A percentile compares a stretch with the other conserved stretches of the same genome.
Evolutionary conservation across 1,140 invertebrate species (phyloP).

Genomic region (Sitobion miscanthi): DNA sequence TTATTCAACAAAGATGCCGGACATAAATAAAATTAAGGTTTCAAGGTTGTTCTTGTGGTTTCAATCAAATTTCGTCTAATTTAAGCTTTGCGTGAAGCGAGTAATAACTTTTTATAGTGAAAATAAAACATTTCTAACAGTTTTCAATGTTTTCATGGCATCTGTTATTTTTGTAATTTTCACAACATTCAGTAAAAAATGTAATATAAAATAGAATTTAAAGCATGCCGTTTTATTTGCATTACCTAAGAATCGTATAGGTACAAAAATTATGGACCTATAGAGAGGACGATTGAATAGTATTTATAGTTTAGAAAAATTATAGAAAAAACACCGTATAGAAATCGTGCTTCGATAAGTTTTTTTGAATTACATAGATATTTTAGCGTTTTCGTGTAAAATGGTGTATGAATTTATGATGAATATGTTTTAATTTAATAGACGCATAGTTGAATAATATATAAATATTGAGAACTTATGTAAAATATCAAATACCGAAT

Average conservation of each 20-base stretch:
- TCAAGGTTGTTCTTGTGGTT: neutral
- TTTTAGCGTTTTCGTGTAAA: too few relatives aligned
- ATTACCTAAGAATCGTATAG: too few relatives aligned
- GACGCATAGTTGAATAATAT: too few relatives aligned
- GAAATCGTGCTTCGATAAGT: too few relatives aligned
- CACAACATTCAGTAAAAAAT: neutral
- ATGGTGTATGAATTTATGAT: too few relatives aligned
- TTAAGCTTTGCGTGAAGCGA: neutral
- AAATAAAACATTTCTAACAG: conserved; percentile 11
- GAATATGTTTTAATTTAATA: too few relatives aligned
- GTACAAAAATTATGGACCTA: too few relatives aligned
- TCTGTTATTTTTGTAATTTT: neutral
- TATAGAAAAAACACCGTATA: neutral
- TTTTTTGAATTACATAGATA: too few relatives aligned
- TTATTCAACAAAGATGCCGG: neutral
- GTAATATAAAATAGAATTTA: neutral
- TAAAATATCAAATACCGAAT: too few relatives aligned
- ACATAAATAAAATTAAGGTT: neutral
- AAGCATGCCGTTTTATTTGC: too few relatives aligned
- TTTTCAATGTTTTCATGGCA: neutral
- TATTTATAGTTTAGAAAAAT: neutral
- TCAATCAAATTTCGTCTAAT: neutral
- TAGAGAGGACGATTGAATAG: too few relatives aligned
- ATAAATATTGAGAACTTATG: too few relatives aligned
- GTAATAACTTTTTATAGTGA: conserved; percentile 11